These are phyloP conservation scores for Neosalanx taihuensis DNA, from an alignment of 2,797 vertebrate species.

Conservation along the genomic window DNA sequence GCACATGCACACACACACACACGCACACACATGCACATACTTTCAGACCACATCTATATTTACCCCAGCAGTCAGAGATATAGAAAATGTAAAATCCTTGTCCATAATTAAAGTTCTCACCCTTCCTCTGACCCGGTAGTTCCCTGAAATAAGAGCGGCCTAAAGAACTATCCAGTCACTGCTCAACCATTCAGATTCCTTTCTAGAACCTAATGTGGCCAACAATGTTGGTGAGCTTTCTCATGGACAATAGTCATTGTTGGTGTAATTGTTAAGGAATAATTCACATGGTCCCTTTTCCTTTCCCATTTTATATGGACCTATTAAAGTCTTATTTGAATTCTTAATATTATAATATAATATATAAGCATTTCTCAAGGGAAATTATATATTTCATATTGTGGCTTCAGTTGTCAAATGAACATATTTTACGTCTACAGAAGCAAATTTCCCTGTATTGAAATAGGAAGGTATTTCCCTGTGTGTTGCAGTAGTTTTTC, in stretches of 20 bases:
- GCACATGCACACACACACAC: conserved; percentile 35
- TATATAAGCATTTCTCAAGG: conserved; percentile 34
- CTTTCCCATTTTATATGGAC: no score
- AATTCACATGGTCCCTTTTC: conserved; percentile 27
- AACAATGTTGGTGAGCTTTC: background rate
- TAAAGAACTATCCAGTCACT: no score
- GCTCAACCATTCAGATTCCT: no score
- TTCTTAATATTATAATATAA: conserved; percentile 36
- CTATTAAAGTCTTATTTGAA: no score
- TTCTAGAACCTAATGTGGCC: background rate
- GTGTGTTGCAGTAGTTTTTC: background rate
- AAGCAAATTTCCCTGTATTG: conserved; percentile 1
- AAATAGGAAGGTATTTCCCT: conserved; percentile 3
- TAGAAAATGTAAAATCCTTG: conserved; percentile 67
- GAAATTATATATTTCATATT: background rate
- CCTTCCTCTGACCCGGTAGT: conserved; percentile 65
- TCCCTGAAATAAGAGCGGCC: conserved; percentile 30
- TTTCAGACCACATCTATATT: conserved; percentile 55
- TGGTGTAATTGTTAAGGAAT: conserved; percentile 44
- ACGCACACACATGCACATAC: conserved; percentile 24
- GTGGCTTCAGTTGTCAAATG: background rate
- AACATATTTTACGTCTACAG: background rate
- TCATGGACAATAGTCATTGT: background rate
- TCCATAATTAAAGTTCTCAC: conserved; percentile 71
- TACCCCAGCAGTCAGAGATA: conserved; percentile 62